These are phyloP conservation scores for Drosophila stalkeri DNA, from an alignment of 2,888 invertebrate species.

Conservation along the genomic window DNA sequence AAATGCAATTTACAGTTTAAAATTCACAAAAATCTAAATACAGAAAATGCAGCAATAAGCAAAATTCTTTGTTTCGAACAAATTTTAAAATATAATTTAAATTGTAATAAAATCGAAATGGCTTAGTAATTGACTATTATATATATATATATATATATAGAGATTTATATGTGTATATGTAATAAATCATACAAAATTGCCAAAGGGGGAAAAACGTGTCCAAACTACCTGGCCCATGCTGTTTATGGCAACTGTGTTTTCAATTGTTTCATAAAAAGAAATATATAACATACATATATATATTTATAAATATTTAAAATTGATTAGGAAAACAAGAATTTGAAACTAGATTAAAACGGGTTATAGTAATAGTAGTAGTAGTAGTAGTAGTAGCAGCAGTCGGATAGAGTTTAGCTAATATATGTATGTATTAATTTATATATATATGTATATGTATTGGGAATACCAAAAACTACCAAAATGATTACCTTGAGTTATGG, in stretches of 20 bases:
- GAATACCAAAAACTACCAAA: constrained; percentile 59
- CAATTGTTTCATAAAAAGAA: constrained; percentile 52
- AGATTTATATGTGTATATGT: not conserved
- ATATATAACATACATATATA: constrained; percentile 35
- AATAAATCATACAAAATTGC: constrained; percentile 47
- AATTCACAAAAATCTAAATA: constrained; percentile 29
- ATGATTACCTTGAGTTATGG: constrained; percentile 57
- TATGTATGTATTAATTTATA: constrained; percentile 1
- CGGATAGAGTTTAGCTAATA: constrained; percentile 9
- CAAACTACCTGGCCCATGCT: constrained; percentile 82
- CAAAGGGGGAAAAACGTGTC: constrained; percentile 78
- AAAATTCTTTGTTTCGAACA: not conserved
- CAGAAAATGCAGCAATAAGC: not conserved
- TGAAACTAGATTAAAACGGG: constrained; percentile 1
- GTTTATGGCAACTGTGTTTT: constrained; percentile 75
- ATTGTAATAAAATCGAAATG: constrained; percentile 51
- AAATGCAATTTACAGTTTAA: constrained; percentile 39
- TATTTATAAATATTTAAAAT: constrained; percentile 3
- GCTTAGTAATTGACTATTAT: constrained; percentile 54
- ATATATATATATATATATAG: not conserved
- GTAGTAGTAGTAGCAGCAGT: not conserved
- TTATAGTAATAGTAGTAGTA: not conserved
- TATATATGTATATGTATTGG: not conserved
- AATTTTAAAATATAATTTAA: not conserved
- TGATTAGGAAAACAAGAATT: constrained; percentile 3